Evolutionary conservation across 1,140 invertebrate genomes (phyloP).

Genomic region (Telenomus remus): DNA sequence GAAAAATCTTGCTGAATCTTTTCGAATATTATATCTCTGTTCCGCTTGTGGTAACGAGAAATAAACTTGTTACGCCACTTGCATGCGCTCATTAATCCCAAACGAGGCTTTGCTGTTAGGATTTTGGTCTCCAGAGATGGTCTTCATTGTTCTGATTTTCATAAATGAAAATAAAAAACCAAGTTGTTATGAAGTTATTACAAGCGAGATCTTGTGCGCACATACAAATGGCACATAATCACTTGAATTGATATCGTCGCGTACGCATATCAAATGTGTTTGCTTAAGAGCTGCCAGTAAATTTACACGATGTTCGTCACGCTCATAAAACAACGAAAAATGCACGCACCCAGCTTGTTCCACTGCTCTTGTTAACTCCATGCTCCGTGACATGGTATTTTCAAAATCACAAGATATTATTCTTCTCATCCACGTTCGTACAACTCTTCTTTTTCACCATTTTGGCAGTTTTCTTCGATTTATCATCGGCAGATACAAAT

Average conservation of each 20-base stretch:
- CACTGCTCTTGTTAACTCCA: slow-evolving; percentile 52
- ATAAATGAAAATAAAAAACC: too few species aligned
- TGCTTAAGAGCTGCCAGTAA: slow-evolving; percentile 51
- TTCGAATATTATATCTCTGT: too few species aligned
- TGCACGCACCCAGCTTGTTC: slow-evolving; percentile 47
- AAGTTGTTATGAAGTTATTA: slow-evolving; percentile 23
- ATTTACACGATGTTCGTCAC: slow-evolving; percentile 56
- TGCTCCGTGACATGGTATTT: slow-evolving; percentile 51
- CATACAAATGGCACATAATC: slow-evolving; percentile 64
- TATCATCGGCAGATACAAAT: slow-evolving; percentile 32
- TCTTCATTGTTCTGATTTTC: background rate
- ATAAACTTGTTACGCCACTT: too few species aligned
- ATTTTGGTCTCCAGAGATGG: too few species aligned
- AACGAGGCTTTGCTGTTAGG: too few species aligned
- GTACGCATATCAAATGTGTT: slow-evolving; percentile 65
- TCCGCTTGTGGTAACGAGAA: too few species aligned
- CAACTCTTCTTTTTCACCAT: slow-evolving; percentile 23
- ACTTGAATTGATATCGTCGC: slow-evolving; percentile 66
- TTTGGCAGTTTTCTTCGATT: slow-evolving; percentile 7
- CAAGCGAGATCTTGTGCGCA: slow-evolving; percentile 42
- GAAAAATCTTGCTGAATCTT: too few species aligned
- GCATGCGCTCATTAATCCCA: too few species aligned
- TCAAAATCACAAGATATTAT: slow-evolving; percentile 55
- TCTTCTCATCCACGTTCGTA: slow-evolving; percentile 27
- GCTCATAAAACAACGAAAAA: slow-evolving; percentile 57